A percentile compares a stretch with the other conserved stretches of the same genome.
Conservation (phyloP, 2,797 vertebrate species). For the Nasua narica region DNA sequence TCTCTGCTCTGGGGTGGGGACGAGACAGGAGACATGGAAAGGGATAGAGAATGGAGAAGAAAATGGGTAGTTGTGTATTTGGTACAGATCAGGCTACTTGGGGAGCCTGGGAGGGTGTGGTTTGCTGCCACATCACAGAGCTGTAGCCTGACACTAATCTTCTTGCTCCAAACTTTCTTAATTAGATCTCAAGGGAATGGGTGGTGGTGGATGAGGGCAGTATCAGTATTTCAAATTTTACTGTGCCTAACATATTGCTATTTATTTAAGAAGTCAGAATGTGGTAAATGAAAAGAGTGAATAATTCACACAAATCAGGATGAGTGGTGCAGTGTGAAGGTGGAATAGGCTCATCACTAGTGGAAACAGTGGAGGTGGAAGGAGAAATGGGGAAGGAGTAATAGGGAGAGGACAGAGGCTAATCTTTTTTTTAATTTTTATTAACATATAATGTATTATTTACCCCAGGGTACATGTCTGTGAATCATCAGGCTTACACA, state of each 20-base stretch:
- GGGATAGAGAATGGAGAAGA: too few relatives aligned
- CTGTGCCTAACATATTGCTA: background rate
- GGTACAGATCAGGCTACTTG: background rate
- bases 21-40: background rate
- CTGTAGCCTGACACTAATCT: background rate
- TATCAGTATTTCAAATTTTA: constrained; percentile 9
- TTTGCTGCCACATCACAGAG: background rate
- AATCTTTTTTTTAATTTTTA: too few relatives aligned
- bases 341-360: background rate
- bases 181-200: constrained; percentile 63
- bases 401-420: background rate
- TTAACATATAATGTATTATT: too few relatives aligned
- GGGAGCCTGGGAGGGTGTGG: background rate
- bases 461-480: too few relatives aligned
- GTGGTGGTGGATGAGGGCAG: too few relatives aligned
- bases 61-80: too few relatives aligned
- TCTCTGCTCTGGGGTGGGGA: too few relatives aligned
- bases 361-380: rapidly evolving
- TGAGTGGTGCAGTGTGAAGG: too few relatives aligned
- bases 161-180: constrained; percentile 39
- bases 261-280: background rate
- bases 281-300: background rate
- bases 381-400: background rate
- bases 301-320: background rate
- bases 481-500: too few relatives aligned